Base-by-base conservation (phyloP, 2,113 vertebrate species). In the Ceratotherium simum region DNA sequence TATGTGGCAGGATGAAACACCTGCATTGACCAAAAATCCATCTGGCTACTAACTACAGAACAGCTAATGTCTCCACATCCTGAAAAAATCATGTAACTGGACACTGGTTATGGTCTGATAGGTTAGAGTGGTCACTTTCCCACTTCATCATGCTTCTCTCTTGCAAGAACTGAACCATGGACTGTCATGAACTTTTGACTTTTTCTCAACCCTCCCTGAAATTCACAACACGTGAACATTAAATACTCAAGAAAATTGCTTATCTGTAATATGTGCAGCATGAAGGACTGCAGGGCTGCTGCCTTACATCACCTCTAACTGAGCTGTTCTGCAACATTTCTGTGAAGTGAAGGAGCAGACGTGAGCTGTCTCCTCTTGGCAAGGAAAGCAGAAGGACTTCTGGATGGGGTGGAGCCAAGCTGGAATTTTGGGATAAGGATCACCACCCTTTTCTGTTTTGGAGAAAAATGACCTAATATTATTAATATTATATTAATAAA, bases 131-230 rank as follows among this genome's bases (percentile, higher is more conserved):
- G 29, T 42, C 21, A 7, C 10, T 80, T 91, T 29, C 65, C 80
- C 65, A 60, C 3, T 54, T 58, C 27, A 90, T 67, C 69, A 6
- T 4, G 33, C 48, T 95, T 95, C 85, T 92, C 46, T 80, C 16
- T 3, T 3, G 3, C 16, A 84, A 79, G 29, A 75, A 79, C n/a
- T 5, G 46, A 96, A 78, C n/a, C 46, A 29, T 62, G 96, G 7
- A 5, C 58, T 18, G 46, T 72, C 0, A 2, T 2, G 14, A 80
- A 94, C 56, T 84, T 96, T 82, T 82, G 36, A 82, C 89, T 89
- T 54, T 88, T 75, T 75, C 69, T 94, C 90, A 95, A 16, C 17
- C 48, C 33, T 87, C n/a, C n/a, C 62, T 76, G 46, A 91, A 95
- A 78, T n/a, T 67, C 42, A 25, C 20, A 87, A 56, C 20, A 93